These are phyloP conservation scores for Pelodytes ibericus DNA, from an alignment of 2,797 vertebrate species.

Conservation along the genomic window DNA sequence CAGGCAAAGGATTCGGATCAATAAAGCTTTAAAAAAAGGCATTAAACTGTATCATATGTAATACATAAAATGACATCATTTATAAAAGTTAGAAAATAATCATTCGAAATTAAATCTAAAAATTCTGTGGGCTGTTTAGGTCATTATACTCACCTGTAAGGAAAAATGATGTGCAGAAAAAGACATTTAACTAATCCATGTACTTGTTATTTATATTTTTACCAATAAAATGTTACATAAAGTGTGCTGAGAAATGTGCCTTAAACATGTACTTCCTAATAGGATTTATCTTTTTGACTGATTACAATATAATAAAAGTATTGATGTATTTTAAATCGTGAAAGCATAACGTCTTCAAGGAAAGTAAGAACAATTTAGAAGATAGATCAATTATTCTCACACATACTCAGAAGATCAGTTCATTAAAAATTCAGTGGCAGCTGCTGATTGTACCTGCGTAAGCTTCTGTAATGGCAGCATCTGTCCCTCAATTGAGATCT, in stretches of 20 bases:
- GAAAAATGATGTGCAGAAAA: too few species aligned
- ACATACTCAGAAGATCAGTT: constrained; percentile 27
- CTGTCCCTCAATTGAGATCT: constrained; percentile 45
- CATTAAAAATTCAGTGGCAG: constrained; percentile 45
- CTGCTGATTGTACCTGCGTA: constrained; percentile 52
- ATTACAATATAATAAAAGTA: constrained; percentile 12
- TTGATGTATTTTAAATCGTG: constrained; percentile 11
- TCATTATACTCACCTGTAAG: not conserved
- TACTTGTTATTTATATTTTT: not conserved
- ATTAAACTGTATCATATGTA: too few species aligned
- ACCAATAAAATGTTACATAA: not conserved
- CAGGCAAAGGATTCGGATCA: too few species aligned
- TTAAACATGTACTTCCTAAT: not conserved
- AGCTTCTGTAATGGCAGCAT: constrained; percentile 48
- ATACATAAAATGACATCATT: not conserved
- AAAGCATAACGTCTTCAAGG: constrained; percentile 5
- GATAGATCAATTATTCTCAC: constrained; percentile 23
- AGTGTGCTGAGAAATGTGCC: not conserved
- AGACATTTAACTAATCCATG: not conserved
- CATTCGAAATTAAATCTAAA: not conserved
- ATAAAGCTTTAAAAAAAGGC: too few species aligned
- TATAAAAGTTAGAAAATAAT: not conserved
- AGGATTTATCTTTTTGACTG: not conserved
- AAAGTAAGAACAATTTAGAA: constrained; percentile 17
- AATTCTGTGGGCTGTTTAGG: not conserved